Evolutionary conservation across 2,888 invertebrate genomes (phyloP).

Genomic region (Eretmocerus hayati): DNA sequence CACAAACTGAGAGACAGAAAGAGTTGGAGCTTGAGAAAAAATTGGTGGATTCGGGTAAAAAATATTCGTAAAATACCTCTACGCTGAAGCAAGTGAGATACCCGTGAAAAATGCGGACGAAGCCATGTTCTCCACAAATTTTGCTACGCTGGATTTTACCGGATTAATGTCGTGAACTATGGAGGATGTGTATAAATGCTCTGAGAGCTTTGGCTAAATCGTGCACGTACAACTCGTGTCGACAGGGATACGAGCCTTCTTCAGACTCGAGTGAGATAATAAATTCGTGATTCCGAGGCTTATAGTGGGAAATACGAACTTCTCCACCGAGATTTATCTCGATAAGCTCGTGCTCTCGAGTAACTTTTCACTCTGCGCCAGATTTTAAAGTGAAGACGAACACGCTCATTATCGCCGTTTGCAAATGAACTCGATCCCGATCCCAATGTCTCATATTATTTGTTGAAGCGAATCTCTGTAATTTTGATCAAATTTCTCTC

Average conservation of each 20-base stretch:
- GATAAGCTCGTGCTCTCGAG: too few species aligned
- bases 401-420: too few species aligned
- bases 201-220: conserved; percentile 12
- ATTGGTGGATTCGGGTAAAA: conserved; percentile 6
- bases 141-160: conserved; percentile 26
- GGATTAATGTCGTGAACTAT: conserved; percentile 39
- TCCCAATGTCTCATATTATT: too few species aligned
- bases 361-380: too few species aligned
- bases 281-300: conserved; percentile 12
- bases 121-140: conserved; percentile 38
- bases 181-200: conserved; percentile 28
- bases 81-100: neutral
- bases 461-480: too few species aligned
- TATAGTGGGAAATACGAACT: conserved; percentile 13
- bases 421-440: too few species aligned
- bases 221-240: conserved; percentile 6
- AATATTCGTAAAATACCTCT: conserved; percentile 21
- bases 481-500: too few species aligned
- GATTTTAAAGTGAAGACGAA: too few species aligned
- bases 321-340: conserved; percentile 10
- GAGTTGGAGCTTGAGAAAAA: neutral
- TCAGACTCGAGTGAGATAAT: conserved; percentile 19
- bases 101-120: conserved; percentile 25
- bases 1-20: too few species aligned
- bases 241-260: conserved; percentile 1